These are phyloP conservation scores for Speoplatyrhinus poulsoni DNA, from an alignment of 2,113 vertebrate genomes.

Conservation along the genomic window DNA sequence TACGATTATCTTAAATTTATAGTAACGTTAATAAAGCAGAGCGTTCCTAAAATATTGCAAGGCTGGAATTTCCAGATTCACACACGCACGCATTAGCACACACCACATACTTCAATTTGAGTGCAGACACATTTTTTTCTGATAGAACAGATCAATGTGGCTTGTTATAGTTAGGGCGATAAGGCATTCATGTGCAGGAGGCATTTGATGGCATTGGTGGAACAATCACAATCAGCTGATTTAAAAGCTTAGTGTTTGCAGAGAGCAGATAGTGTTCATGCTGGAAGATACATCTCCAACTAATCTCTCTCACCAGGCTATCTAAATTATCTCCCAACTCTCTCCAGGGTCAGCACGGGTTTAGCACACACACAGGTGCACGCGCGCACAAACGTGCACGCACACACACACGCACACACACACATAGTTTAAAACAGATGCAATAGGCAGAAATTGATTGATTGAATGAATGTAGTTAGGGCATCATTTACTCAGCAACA, in stretches of 20 bases:
- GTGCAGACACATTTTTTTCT: not conserved
- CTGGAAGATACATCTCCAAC: slow-evolving; percentile 22
- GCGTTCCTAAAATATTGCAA: slow-evolving; percentile 8
- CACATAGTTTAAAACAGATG: too few relatives aligned
- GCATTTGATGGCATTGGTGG: slow-evolving; percentile 25
- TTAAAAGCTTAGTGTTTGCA: slow-evolving; percentile 18
- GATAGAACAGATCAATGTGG: too few relatives aligned
- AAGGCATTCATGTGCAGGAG: not conserved
- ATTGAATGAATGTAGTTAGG: too few relatives aligned
- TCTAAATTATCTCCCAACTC: slow-evolving; percentile 7
- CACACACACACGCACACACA: slow-evolving; percentile 7
- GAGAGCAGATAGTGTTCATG: slow-evolving; percentile 3
- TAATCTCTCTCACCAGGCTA: slow-evolving; percentile 17
- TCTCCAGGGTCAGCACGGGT: not conserved
- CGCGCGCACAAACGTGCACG: slow-evolving; percentile 6
- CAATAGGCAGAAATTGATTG: too few relatives aligned
- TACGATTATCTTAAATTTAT: slow-evolving; percentile 28
- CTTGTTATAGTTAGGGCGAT: too few relatives aligned
- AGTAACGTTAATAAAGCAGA: slow-evolving; percentile 31
- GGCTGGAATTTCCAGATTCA: slow-evolving; percentile 24
- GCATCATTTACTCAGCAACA: too few relatives aligned
- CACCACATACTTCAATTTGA: not conserved
- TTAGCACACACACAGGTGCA: slow-evolving; percentile 12
- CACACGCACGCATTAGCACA: slow-evolving; percentile 2
- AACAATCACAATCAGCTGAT: slow-evolving; percentile 16